A percentile compares a stretch with the other conserved stretches of the same genome.
These are phyloP conservation scores for Bothrops jararaca DNA, from an alignment of 2,113 vertebrate genomes.

Conservation along the genomic window DNA sequence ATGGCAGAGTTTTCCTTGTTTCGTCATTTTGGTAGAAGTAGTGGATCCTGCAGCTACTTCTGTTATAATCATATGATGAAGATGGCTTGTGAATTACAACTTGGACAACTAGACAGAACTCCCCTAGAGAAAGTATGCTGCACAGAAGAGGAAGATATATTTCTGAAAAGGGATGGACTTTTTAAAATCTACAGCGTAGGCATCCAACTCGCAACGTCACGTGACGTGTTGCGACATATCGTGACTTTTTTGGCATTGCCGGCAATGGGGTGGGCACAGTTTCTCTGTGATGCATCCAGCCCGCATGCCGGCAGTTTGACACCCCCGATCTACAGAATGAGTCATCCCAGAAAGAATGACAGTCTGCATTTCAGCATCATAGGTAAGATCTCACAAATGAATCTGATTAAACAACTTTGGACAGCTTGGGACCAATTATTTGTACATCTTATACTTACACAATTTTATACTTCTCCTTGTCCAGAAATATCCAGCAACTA, in stretches of 20 bases:
- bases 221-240: no score
- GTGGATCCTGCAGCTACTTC: neutral
- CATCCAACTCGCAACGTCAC: no score
- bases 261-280: no score
- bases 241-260: no score
- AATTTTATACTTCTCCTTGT: neutral
- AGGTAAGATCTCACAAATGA: neutral
- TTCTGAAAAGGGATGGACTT: neutral
- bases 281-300: no score
- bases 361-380: neutral
- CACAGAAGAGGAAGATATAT: neutral
- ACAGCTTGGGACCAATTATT: neutral
- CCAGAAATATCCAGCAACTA: neutral
- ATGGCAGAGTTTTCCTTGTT: neutral
- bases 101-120: neutral
- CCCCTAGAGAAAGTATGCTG: neutral
- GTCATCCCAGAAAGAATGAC: neutral
- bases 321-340: neutral
- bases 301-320: no score
- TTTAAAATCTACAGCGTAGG: neutral
- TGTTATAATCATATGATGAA: neutral
- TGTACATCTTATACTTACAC: neutral
- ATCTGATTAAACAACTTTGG: neutral
- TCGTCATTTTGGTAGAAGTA: neutral
- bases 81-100: neutral